These are phyloP conservation scores for Apeira syringaria DNA, from an alignment of 2,888 invertebrate species.

Conservation along the genomic window DNA sequence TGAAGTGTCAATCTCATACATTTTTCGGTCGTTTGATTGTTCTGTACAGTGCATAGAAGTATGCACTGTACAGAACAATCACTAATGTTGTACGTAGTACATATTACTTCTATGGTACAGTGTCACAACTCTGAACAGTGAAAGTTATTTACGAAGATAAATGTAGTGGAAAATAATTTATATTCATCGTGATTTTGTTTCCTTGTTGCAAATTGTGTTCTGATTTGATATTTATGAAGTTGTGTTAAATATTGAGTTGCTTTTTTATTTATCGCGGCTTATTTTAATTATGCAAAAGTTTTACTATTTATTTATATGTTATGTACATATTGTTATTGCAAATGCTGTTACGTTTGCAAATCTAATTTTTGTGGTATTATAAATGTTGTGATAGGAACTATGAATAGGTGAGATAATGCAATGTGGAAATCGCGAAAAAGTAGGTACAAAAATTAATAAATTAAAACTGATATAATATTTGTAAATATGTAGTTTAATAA, in stretches of 20 bases:
- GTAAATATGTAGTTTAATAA: too few relatives aligned
- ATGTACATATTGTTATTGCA: conserved; percentile 36
- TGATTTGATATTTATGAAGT: conserved; percentile 15
- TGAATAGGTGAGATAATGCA: conserved; percentile 24
- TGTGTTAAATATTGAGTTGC: conserved; percentile 25
- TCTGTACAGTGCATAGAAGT: too few relatives aligned
- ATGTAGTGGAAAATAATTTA: too few relatives aligned
- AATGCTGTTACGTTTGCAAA: conserved; percentile 26
- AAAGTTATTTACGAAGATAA: too few relatives aligned
- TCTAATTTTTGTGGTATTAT: conserved; percentile 22
- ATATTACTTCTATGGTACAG: too few relatives aligned
- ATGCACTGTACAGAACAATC: too few relatives aligned
- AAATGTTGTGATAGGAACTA: conserved; percentile 29
- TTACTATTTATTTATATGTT: conserved; percentile 54
- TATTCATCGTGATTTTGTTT: too few relatives aligned
- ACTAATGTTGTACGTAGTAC: too few relatives aligned
- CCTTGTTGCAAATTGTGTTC: conserved; percentile 31
- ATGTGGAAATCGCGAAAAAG: conserved; percentile 10
- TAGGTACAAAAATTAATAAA: not conserved
- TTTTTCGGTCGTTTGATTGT: too few relatives aligned
- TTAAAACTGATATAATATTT: too few relatives aligned
- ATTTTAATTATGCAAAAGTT: conserved; percentile 54
- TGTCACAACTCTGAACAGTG: too few relatives aligned
- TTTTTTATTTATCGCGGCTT: conserved; percentile 42
- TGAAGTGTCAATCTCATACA: too few relatives aligned